Evolutionary conservation across 2,797 vertebrate species (phyloP), one percentile per base, ranked within the genome.

Genomic region (Arrhamphus sclerolepis): DNA sequence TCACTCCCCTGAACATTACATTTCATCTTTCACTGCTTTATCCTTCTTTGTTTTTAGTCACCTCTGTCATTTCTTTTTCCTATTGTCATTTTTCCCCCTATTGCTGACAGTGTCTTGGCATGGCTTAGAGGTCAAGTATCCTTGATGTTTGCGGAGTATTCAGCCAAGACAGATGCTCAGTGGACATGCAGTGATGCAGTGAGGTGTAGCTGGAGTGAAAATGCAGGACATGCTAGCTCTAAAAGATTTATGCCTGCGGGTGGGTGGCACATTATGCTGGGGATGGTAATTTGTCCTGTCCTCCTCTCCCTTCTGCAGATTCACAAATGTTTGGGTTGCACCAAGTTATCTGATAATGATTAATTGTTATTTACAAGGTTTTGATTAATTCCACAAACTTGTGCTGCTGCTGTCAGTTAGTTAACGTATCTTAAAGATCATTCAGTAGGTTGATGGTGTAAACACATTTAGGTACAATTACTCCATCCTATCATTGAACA

Each of bases 51-150:
- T 47, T 41, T 41, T 43, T 71, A 21, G n/a, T 20, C 42, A 20
- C 42, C 18, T 46, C 34, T 20, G 28, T 41, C 67, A 56, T 55
- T 69, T 70, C 41, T 55, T 39, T 62, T 51, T 69, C 75, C 50
- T 57, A 78, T 61, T 52, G 60, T 62, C 51, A 56, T 66, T 61
- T 65, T 52, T 71, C 72, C 55, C 65, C 61, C 51, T 67, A 29
- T 28, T 66, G 77, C 73, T 78, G 72, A 80, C 80, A 74, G 80
- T 72, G 73, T 70, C 78, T 89, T 87, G 86, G 86, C 77, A 58
- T 64, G 76, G 82, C 88, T 91, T 90, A 81, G 89, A 91, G 91
- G 90, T 92, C 90, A 91, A 87, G 84, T 72, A 87, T 87, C 75
- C 80, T 84, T 83, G 85, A 83, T 87, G 82, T 86, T 83, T 77